Evolutionary conservation across 2,888 invertebrate genomes (phyloP).

Genomic region (Endomychus coccineus): DNA sequence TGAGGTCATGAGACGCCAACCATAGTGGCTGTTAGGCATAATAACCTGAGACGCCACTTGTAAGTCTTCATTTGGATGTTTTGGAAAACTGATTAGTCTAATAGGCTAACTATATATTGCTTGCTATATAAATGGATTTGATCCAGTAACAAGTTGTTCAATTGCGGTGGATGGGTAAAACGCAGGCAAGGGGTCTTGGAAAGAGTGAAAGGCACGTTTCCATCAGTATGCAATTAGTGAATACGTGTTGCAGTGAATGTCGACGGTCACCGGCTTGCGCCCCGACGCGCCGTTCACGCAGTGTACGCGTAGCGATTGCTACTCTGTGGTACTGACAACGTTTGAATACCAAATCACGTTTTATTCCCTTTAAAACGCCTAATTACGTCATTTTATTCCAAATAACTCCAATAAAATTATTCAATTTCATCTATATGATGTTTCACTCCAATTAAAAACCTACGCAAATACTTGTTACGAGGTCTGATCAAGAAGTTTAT

Average conservation of each 20-base stretch:
- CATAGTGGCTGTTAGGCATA: too few species aligned
- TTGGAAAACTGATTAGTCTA: too few species aligned
- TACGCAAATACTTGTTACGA: too few species aligned
- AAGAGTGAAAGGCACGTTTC: slow-evolving; percentile 42
- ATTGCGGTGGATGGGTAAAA: slow-evolving; percentile 13
- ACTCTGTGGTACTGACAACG: slow-evolving; percentile 39
- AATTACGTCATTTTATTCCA: slow-evolving; percentile 40
- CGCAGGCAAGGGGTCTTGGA: slow-evolving; percentile 15
- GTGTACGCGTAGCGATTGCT: slow-evolving; percentile 25
- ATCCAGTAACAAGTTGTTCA: slow-evolving; percentile 14
- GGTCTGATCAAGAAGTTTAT: too few species aligned
- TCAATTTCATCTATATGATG: too few species aligned
- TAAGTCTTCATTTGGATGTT: too few species aligned
- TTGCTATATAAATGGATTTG: too few species aligned
- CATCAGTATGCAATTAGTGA: slow-evolving; percentile 43
- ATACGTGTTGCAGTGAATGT: slow-evolving; percentile 40
- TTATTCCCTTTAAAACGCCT: slow-evolving; percentile 38
- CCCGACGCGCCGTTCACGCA: slow-evolving; percentile 22
- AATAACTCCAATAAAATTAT: slow-evolving; percentile 32
- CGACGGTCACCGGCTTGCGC: slow-evolving; percentile 28
- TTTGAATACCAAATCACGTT: slow-evolving; percentile 41
- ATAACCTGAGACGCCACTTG: too few species aligned
- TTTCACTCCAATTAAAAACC: too few species aligned
- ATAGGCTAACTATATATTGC: too few species aligned
- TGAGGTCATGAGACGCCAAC: too few species aligned